phyloP scores from a whole-genome alignment of 1,140 invertebrate species.

The Anastrepha ludens region DNA sequence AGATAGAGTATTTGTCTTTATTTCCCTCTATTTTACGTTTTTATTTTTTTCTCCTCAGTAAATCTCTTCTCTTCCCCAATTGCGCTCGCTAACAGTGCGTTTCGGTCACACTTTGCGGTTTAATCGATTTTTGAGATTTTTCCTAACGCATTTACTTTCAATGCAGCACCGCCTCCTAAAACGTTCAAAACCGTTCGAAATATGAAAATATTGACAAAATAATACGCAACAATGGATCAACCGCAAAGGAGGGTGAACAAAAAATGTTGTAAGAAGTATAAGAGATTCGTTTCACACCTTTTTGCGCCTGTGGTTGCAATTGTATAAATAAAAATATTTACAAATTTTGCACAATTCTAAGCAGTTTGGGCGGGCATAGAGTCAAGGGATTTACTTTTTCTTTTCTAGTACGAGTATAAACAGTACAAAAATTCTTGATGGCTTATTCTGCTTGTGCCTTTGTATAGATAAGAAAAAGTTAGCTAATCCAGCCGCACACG shows the following conservation, averaged over 20 bases:
- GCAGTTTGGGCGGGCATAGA: not conserved
- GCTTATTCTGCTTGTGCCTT: not conserved
- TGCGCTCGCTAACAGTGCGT: not conserved
- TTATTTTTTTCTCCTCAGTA: too few species aligned
- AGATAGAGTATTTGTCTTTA: too few species aligned
- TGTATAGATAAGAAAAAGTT: not conserved
- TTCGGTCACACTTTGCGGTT: conserved; percentile 54
- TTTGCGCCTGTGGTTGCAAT: not conserved
- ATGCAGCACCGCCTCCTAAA: not conserved
- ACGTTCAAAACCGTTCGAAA: not conserved
- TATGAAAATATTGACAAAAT: conserved; percentile 46
- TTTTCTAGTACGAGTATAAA: not conserved
- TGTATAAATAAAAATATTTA: conserved; percentile 22
- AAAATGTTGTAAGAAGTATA: conserved; percentile 11
- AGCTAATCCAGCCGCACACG: not conserved
- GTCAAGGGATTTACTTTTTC: not conserved
- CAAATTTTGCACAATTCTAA: not conserved
- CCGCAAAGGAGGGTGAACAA: not conserved
- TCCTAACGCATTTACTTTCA: conserved; percentile 9
- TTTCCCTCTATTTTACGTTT: too few species aligned
- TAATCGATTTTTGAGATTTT: conserved; percentile 43
- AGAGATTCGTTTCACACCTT: conserved; percentile 19
- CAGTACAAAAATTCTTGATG: not conserved
- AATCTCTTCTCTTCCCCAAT: not conserved
- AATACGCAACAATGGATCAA: not conserved